Evolutionary conservation across 2,113 vertebrate genomes (phyloP).

Genomic region (Morone saxatilis): DNA sequence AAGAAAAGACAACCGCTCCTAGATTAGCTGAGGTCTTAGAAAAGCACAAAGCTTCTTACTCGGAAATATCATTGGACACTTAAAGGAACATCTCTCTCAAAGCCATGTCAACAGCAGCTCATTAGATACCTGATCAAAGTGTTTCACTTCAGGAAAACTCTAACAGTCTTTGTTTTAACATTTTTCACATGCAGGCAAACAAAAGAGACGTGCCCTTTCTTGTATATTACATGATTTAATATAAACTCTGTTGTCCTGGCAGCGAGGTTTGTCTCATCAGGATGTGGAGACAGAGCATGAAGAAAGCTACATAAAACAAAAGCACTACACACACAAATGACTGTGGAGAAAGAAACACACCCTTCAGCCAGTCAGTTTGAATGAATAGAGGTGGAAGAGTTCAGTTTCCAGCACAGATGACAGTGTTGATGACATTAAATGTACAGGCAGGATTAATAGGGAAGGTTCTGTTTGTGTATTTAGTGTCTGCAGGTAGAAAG

Average conservation of each 20-base stretch:
- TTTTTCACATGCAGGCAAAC: constrained; percentile 60
- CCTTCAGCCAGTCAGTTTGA: constrained; percentile 44
- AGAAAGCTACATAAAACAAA: constrained; percentile 50
- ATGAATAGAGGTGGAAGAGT: constrained; percentile 30
- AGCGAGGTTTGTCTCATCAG: constrained; percentile 50
- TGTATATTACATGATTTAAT: constrained; percentile 62
- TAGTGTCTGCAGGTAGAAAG: background rate
- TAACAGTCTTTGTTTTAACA: constrained; percentile 47
- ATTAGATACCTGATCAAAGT: constrained; percentile 75
- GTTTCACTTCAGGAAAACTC: constrained; percentile 48
- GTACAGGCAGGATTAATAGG: constrained; percentile 13
- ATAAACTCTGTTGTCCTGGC: constrained; percentile 41
- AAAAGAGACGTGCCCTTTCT: constrained; percentile 59
- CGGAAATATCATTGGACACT: constrained; percentile 57
- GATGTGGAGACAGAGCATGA: constrained; percentile 41
- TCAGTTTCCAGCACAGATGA: constrained; percentile 37
- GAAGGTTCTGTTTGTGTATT: constrained; percentile 19
- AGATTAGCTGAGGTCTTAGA: constrained; percentile 25
- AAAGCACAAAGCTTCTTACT: constrained; percentile 35
- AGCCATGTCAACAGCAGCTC: constrained; percentile 62
- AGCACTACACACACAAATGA: constrained; percentile 35
- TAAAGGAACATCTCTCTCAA: constrained; percentile 62
- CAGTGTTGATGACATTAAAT: constrained; percentile 27
- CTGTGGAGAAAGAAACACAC: constrained; percentile 34
- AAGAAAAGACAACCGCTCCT: constrained; percentile 31